Evolutionary conservation across 1,140 invertebrate species (phyloP).

Genomic region (Drosophila nikananu): DNA sequence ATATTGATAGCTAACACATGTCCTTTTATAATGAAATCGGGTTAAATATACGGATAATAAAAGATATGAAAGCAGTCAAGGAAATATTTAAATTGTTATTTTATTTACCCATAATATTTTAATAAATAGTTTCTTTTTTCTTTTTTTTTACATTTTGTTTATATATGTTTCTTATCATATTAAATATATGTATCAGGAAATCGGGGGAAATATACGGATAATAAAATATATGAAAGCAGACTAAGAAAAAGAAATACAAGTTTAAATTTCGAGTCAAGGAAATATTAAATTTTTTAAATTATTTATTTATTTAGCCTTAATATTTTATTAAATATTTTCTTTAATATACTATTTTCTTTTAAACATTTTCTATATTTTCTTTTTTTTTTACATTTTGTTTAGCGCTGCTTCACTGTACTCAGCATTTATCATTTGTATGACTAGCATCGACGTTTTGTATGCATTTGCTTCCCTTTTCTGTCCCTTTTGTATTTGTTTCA

Average conservation of each 20-base stretch:
- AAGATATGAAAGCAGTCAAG: no score
- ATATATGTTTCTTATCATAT: no score
- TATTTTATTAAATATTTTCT: no score
- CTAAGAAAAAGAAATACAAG: not conserved
- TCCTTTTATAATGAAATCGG: no score
- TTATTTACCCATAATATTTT: no score
- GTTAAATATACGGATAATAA: no score
- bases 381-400: not conserved
- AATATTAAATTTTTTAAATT: not conserved
- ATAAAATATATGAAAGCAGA: not conserved
- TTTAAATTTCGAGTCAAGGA: not conserved
- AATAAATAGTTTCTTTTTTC: no score
- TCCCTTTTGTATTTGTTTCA: slow-evolving; percentile 71
- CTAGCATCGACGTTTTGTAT: slow-evolving; percentile 72
- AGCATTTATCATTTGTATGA: slow-evolving; percentile 64
- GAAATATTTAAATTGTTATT: no score
- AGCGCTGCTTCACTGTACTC: slow-evolving; percentile 6
- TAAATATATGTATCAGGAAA: not conserved
- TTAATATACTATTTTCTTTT: not conserved
- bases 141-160: no score
- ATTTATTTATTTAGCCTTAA: no score
- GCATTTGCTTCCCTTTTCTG: slow-evolving; percentile 19
- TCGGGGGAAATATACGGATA: not conserved
- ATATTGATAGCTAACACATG: no score
- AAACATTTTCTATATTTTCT: not conserved